Evolutionary conservation across 2,888 invertebrate species (phyloP).

Genomic region (Cantharis rustica): DNA sequence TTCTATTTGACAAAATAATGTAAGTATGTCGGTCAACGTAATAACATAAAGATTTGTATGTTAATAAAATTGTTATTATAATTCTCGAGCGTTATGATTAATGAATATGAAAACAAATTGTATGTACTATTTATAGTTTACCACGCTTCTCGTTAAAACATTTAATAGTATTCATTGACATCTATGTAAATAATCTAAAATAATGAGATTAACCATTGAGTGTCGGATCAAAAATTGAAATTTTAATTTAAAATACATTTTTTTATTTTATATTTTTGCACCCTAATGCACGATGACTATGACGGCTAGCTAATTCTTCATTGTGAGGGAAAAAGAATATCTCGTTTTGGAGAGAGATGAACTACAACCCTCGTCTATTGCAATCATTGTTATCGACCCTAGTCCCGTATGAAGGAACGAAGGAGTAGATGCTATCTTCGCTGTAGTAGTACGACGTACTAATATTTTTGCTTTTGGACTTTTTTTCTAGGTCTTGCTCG

Average conservation of each 20-base stretch:
- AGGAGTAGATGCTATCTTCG: background rate
- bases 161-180: background rate
- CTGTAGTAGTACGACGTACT: background rate
- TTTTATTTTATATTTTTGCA: conserved; percentile 6
- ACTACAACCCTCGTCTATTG: conserved; percentile 19
- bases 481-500: background rate
- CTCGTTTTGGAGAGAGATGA: conserved; percentile 9
- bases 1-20: background rate
- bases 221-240: background rate
- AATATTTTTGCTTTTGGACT: background rate
- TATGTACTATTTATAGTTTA: background rate
- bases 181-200: background rate
- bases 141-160: background rate
- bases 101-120: background rate
- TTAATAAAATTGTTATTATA: background rate
- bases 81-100: background rate
- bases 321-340: conserved; percentile 9
- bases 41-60: background rate
- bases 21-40: background rate
- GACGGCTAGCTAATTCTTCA: conserved; percentile 8
- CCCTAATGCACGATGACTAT: conserved; percentile 5
- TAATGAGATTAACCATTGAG: background rate
- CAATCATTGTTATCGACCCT: conserved; percentile 24
- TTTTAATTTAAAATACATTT: conserved; percentile 6
- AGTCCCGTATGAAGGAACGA: conserved; percentile 11